Percentiles rank a stretch among this genome's conserved stretches.
These are phyloP conservation scores for Therioaphis trifolii DNA, from an alignment of 2,888 invertebrate genomes.

Conservation along the genomic window DNA sequence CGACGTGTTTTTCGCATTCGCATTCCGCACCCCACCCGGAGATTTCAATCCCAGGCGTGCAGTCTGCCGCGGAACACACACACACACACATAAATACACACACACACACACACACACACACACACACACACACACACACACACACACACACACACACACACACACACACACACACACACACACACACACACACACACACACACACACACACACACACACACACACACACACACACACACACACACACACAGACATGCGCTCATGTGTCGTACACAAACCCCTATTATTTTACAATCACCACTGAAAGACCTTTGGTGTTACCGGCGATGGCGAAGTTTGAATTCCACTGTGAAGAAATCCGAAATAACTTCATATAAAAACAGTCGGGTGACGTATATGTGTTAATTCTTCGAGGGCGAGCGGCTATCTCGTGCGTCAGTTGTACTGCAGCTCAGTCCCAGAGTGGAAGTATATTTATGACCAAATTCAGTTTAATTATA, in stretches of 20 bases:
- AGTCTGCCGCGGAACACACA: no score
- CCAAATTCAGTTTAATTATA: no score
- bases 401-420: not conserved
- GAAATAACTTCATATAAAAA: conserved; percentile 27
- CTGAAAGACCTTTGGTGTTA: not conserved
- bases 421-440: not conserved
- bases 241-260: not conserved
- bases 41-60: conserved; percentile 16
- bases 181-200: not conserved
- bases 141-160: not conserved
- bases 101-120: not conserved
- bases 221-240: not conserved
- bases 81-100: not conserved
- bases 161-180: no score
- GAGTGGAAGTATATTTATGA: no score
- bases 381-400: not conserved
- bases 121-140: not conserved
- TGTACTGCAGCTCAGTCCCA: no score
- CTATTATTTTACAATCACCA: not conserved
- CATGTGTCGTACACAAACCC: no score
- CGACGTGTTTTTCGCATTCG: conserved; percentile 10
- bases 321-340: not conserved
- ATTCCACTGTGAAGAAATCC: not conserved
- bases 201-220: not conserved
- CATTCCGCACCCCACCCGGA: conserved; percentile 30